Percentiles rank a stretch among this genome's conserved stretches.
Conservation (phyloP, 2,113 vertebrate species). For the Halichoeres trimaculatus region DNA sequence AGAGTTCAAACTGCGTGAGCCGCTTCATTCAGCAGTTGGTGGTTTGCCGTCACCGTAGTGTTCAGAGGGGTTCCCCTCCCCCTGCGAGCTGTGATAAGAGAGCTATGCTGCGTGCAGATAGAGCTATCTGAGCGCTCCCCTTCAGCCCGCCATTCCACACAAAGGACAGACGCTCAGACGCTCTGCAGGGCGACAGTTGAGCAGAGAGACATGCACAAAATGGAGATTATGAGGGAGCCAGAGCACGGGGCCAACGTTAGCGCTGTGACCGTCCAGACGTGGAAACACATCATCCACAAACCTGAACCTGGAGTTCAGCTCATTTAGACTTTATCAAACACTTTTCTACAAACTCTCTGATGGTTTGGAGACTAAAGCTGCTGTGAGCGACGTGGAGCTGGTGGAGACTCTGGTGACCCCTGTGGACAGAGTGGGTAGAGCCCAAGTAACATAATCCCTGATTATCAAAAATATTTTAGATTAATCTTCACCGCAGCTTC, state of each 20-base stretch:
- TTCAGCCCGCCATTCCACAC: slow-evolving; percentile 74
- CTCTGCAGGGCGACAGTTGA: slow-evolving; percentile 42
- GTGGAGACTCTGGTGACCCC: too few species aligned
- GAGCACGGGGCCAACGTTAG: not conserved
- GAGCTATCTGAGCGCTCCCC: slow-evolving; percentile 80
- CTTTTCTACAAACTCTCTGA: too few species aligned
- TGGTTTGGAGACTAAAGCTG: too few species aligned
- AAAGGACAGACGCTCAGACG: slow-evolving; percentile 41
- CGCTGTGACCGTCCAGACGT: not conserved
- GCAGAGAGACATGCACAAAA: slow-evolving; percentile 65
- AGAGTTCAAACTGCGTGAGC: slow-evolving; percentile 27
- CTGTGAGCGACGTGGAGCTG: too few species aligned
- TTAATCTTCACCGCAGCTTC: too few species aligned
- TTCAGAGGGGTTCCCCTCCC: slow-evolving; percentile 65
- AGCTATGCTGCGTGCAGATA: slow-evolving; percentile 81
- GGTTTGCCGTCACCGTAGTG: slow-evolving; percentile 37
- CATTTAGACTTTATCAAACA: too few species aligned
- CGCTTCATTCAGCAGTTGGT: slow-evolving; percentile 55
- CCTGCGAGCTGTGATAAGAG: slow-evolving; percentile 75
- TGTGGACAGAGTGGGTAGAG: too few species aligned
- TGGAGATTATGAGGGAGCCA: slow-evolving; percentile 53
- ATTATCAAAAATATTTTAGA: too few species aligned
- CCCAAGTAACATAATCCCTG: too few species aligned
- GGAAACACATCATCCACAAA: not conserved
- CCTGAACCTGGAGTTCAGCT: too few species aligned